Percentiles rank a stretch among this genome's conserved stretches.
Evolutionary conservation across 2,888 invertebrate genomes (phyloP).

Genomic region (Oscheius sp.): DNA sequence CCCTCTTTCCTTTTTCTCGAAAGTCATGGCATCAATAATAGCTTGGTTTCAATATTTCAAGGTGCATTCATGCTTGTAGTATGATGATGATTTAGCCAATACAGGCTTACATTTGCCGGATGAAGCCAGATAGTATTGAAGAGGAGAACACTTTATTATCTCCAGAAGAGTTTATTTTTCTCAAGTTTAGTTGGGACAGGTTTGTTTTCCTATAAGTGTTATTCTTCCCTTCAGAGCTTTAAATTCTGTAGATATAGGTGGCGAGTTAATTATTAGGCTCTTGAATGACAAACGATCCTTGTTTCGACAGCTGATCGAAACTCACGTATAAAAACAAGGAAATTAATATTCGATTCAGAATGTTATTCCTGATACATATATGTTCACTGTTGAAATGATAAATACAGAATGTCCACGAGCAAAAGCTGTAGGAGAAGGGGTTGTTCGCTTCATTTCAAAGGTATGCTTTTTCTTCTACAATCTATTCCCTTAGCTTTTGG

Average conservation of each 20-base stretch:
- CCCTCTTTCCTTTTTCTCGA: too few species aligned
- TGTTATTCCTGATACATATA: slow-evolving; percentile 36
- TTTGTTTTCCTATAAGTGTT: background rate
- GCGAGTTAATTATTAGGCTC: slow-evolving; percentile 41
- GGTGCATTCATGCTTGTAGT: too few species aligned
- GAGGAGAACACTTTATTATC: background rate
- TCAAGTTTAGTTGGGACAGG: slow-evolving; percentile 15
- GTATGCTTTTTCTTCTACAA: slow-evolving; percentile 5
- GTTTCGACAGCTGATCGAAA: slow-evolving; percentile 38
- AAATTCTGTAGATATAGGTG: slow-evolving; percentile 39
- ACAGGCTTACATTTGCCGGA: too few species aligned
- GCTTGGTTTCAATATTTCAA: too few species aligned
- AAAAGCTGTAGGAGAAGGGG: slow-evolving; percentile 40
- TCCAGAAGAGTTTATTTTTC: slow-evolving; percentile 1
- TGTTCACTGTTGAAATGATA: slow-evolving; percentile 40
- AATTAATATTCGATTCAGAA: slow-evolving; percentile 27
- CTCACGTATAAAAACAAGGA: background rate
- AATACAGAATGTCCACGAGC: slow-evolving; percentile 38
- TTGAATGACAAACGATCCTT: slow-evolving; percentile 47
- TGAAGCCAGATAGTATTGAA: background rate
- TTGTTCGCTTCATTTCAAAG: slow-evolving; percentile 42
- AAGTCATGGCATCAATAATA: too few species aligned
- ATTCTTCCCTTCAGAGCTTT: slow-evolving; percentile 44
- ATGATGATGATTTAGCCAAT: too few species aligned
- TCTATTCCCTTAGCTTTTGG: slow-evolving; percentile 31